These are phyloP conservation scores for Amphiprion ocellaris DNA, from an alignment of 2,113 vertebrate genomes.

Conservation along the genomic window DNA sequence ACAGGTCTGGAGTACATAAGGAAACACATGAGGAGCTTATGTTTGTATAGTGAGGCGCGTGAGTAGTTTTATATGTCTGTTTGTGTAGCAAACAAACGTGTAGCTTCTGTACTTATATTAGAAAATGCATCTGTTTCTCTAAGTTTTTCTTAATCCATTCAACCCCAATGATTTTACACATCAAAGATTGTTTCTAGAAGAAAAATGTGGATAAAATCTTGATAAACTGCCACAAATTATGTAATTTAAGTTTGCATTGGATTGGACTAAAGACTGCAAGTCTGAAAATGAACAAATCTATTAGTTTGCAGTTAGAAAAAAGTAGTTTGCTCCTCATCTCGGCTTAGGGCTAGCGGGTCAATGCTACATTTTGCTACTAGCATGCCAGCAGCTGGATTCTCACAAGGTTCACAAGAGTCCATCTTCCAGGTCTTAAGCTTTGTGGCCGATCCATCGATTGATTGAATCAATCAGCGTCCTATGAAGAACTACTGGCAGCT, in stretches of 20 bases:
- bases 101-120: slow-evolving; percentile 11
- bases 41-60: slow-evolving; percentile 8
- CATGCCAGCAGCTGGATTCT: background rate
- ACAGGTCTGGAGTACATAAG: slow-evolving; percentile 36
- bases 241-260: no score
- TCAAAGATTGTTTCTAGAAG: no score
- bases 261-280: no score
- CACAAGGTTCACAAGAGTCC: no score
- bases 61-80: slow-evolving; percentile 14
- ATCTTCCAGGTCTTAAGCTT: no score
- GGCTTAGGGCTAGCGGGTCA: background rate
- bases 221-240: no score
- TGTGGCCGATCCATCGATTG: no score
- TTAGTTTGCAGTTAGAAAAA: background rate
- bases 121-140: slow-evolving; percentile 17
- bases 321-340: background rate
- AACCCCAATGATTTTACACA: background rate
- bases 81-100: background rate
- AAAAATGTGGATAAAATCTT: no score
- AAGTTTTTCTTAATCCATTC: background rate
- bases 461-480: no score
- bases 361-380: background rate
- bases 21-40: slow-evolving; percentile 43
- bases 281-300: no score
- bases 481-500: no score